A percentile compares a stretch with the other conserved stretches of the same genome.
phyloP scores from a whole-genome alignment of 2,888 invertebrate genomes.

The Phasia obesa region DNA sequence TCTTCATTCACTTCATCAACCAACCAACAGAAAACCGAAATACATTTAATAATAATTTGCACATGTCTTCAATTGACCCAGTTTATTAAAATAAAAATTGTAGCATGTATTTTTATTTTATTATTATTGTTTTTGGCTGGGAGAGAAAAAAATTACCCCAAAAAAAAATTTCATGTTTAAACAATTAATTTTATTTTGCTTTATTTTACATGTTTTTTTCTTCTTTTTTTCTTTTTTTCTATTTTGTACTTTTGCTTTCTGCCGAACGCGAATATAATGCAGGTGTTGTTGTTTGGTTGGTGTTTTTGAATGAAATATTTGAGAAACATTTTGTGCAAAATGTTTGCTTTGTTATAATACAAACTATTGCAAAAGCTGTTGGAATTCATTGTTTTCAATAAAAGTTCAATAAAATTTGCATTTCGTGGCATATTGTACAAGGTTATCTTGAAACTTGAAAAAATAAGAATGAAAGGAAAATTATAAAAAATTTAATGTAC shows the following conservation, averaged over 20 bases:
- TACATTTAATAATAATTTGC: constrained; percentile 53
- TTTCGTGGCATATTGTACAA: too few relatives aligned
- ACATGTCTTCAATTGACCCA: constrained; percentile 70
- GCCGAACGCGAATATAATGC: constrained; percentile 9
- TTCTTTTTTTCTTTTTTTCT: constrained; percentile 24
- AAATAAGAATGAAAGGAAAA: not conserved
- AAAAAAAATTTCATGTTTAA: constrained; percentile 1
- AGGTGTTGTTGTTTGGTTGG: constrained; percentile 42
- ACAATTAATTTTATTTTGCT: constrained; percentile 36
- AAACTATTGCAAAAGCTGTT: constrained; percentile 1
- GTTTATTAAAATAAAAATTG: constrained; percentile 44
- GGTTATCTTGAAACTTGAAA: constrained; percentile 1
- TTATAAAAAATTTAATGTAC: too few relatives aligned
- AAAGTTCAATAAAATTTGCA: constrained; percentile 33
- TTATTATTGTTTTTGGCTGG: constrained; percentile 36
- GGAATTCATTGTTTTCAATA: constrained; percentile 17
- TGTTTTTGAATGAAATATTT: constrained; percentile 20
- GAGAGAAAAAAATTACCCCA: not conserved
- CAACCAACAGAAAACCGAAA: constrained; percentile 1
- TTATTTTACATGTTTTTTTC: not conserved
- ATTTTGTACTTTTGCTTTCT: constrained; percentile 8
- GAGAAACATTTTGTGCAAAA: constrained; percentile 28
- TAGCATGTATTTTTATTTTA: constrained; percentile 35
- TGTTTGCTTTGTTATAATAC: constrained; percentile 3
- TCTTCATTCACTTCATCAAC: not conserved